Conservation (phyloP, 2,888 invertebrate genomes). For the Alentia gelatinosa region DNA sequence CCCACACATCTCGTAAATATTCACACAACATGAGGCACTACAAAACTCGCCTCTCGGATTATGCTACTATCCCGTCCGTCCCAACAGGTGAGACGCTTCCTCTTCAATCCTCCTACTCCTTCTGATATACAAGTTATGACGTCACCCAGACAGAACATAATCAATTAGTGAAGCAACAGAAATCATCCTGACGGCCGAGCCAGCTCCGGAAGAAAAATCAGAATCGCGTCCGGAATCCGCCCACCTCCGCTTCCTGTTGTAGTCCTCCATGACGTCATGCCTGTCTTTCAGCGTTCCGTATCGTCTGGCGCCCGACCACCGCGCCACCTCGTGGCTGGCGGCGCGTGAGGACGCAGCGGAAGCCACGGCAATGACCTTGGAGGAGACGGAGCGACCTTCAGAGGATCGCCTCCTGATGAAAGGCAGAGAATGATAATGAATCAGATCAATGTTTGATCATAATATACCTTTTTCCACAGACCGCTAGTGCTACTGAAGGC, state of each 20-base stretch:
- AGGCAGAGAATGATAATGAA: too few relatives aligned
- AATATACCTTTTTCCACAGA: too few relatives aligned
- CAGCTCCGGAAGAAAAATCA: not conserved
- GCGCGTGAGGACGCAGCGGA: not conserved
- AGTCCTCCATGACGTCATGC: not conserved
- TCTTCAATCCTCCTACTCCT: too few relatives aligned
- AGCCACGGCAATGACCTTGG: not conserved
- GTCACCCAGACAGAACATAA: not conserved
- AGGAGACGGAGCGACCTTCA: not conserved
- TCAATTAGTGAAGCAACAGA: not conserved
- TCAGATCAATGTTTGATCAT: too few relatives aligned
- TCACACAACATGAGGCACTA: too few relatives aligned
- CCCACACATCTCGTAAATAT: too few relatives aligned
- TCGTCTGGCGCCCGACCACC: not conserved
- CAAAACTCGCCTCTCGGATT: too few relatives aligned
- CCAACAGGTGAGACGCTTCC: too few relatives aligned
- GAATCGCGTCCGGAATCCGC: not conserved
- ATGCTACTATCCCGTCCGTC: too few relatives aligned
- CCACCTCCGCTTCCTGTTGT: slow-evolving; percentile 5
- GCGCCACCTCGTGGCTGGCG: slow-evolving; percentile 18
- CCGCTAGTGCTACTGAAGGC: too few relatives aligned
- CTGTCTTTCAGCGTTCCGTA: not conserved
- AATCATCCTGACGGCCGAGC: not conserved
- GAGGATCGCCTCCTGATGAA: not conserved
- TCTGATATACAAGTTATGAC: too few relatives aligned